phyloP scores from a whole-genome alignment of 2,797 vertebrate genomes.

The Coreius guichenoti region DNA sequence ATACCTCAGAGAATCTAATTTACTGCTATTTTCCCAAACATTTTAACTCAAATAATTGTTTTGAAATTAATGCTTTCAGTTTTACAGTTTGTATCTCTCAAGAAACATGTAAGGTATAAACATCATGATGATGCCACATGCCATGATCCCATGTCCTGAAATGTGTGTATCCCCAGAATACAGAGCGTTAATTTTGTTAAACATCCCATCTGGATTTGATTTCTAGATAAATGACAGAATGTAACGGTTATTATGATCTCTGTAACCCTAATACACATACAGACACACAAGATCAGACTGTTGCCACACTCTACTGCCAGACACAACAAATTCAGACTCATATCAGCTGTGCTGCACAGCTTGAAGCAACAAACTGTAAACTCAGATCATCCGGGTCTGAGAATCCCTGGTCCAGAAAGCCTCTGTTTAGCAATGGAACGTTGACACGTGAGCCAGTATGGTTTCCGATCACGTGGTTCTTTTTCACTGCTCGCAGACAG shows the following conservation, averaged over 20 bases:
- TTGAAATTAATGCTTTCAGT: background rate
- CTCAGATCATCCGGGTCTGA: conserved; percentile 17
- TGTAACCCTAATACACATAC: conserved; percentile 36
- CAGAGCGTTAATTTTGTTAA: background rate
- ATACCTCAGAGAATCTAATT: background rate
- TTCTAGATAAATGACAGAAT: conserved; percentile 11
- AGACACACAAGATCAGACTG: conserved; percentile 16
- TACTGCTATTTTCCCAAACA: background rate
- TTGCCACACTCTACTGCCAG: conserved; percentile 24
- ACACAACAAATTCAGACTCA: conserved; percentile 40
- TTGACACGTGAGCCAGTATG: background rate
- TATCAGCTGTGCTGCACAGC: conserved; percentile 44
- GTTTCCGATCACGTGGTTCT: conserved; percentile 42
- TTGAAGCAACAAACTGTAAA: conserved; percentile 43
- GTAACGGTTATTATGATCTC: background rate
- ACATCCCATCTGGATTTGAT: conserved; percentile 3
- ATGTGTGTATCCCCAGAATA: background rate
- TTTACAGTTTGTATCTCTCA: background rate
- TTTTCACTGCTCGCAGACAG: conserved; percentile 47
- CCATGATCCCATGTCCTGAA: background rate
- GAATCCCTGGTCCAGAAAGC: conserved; percentile 6
- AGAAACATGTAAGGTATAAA: background rate
- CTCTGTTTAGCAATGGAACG: conserved; percentile 35
- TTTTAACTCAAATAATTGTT: background rate
- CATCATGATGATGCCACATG: background rate